Base-by-base conservation (phyloP, 2,797 vertebrate species). In the Cheirogaleus major region DNA sequence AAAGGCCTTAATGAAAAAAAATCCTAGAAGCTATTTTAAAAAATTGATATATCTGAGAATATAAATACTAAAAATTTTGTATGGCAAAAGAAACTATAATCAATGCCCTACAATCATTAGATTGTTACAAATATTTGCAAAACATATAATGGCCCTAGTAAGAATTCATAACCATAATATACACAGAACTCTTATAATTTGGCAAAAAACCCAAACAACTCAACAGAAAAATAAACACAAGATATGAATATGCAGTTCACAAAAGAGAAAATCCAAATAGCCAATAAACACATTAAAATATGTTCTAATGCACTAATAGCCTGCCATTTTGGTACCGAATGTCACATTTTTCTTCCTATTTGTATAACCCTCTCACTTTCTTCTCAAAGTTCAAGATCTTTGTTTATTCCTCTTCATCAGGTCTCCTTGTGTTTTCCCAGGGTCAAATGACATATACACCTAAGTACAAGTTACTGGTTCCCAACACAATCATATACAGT, bases 31-130 rank as follows among this genome's bases (percentile, higher is more conserved):
- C 14, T 59, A 67, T 89, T 86, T 89, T 45, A 2, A 61, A 87
- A 81, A 90, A 65, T 65, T 70, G 25, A 43, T 15, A 52, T 88
- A 65, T 76, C 10, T 78, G 48, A 87, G 17, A 76, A 72, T 38
- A 83, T 91, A 85, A 93, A 78, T 70, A 73, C 35, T 84, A 89
- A 85, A 73, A 55, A 27, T 57, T 52, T 91, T 72, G 27, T 78
- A 45, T 67, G 35, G 30, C 35, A 83, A 48, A 85, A 81, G 65
- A 35, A 70, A 88, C 18, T 69, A 17, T 88, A 69, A 95, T 41
- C 45, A 72, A 72, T 70, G 11, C 45, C 41, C 41, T 81, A n/a
- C 13, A 69, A 4, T 79, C 14, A 55, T 75, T 80, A 94, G 32
- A 78, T 76, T 91, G 38, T 30, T 88, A 63, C 4, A 93, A 48